Base-by-base conservation (phyloP, 1,140 invertebrate genomes). In the Geopemphigus sp. region DNA sequence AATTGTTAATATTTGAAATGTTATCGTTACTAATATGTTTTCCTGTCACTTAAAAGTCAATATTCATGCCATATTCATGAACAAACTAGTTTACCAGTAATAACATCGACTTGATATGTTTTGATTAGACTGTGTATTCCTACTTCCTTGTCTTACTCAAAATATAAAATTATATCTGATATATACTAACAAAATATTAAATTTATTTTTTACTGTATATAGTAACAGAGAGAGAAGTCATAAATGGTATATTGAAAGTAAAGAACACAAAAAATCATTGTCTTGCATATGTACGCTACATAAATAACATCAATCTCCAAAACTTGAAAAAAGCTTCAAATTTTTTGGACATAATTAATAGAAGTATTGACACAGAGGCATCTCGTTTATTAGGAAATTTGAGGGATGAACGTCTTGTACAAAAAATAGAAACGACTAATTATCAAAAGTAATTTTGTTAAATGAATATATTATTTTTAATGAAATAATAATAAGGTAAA, bases 141-240 rank as follows among this genome's bases (percentile, higher is more conserved):
- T 50, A 10, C 1, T 50, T 50, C 47, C 47, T 39, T 39, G 32
- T 39, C 32, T 39, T 39, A 50, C 47, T 50, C 47, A 14, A 12
- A 50, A 50, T 50, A 12, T 12, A 50, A 50, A 50, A 50, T 50
- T 11, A 50, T 50, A 50, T 39, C 47, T 50, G 8, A 10, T 50
- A 50, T 50, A 6, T 50, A 14, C 8, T 14, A 12, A 10, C 12
- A 50, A 50, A 50, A 4, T 39, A 39, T 39, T 50, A 8, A 1
- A 12, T 50, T 50, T 50, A 50, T 50, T 50, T 50, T 50, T 1
- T 6, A 50, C 14, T 50, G 14, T 26, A 26, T 70, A 72, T 85
- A 97, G 97, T 99, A 15, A 99, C 97, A 0, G 97, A 99, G 87
- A 87, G 97, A 72, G 97, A 99, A 88, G 95, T 98, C 0, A 98